Percentiles rank a stretch among this genome's conserved stretches.
Conservation (phyloP, 2,113 vertebrate species). For the Meriones unguiculatus region DNA sequence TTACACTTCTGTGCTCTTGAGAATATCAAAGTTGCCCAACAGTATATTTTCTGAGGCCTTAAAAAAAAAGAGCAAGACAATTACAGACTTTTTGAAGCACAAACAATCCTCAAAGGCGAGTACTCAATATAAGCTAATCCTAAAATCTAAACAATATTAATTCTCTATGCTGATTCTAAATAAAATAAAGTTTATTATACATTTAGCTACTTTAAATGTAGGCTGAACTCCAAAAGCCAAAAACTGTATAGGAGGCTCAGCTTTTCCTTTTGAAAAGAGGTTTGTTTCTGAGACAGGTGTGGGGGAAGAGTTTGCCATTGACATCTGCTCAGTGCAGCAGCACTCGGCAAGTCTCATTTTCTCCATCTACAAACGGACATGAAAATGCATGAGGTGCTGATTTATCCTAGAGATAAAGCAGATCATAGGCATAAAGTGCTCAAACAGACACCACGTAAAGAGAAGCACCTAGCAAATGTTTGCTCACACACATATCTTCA, state of each 20-base stretch:
- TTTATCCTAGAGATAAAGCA: not conserved
- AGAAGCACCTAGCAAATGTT: not conserved
- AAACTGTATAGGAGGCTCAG: not conserved
- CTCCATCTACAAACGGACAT: not conserved
- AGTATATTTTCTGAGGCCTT: slow-evolving; percentile 37
- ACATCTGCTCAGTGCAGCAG: not conserved
- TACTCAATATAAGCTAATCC: slow-evolving; percentile 37
- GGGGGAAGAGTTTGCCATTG: too few relatives aligned
- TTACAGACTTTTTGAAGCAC: slow-evolving; percentile 8
- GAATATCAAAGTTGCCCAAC: slow-evolving; percentile 62
- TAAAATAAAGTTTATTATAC: slow-evolving; percentile 55
- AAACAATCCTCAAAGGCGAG: slow-evolving; percentile 26
- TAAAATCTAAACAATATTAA: slow-evolving; percentile 57
- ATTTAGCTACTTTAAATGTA: slow-evolving; percentile 37
- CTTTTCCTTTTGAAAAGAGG: not conserved
- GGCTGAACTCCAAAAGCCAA: slow-evolving; percentile 4
- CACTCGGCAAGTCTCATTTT: not conserved
- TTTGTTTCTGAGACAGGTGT: not conserved
- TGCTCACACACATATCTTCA: not conserved
- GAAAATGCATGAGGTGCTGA: not conserved
- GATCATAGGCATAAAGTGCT: not conserved
- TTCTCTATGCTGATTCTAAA: not conserved
- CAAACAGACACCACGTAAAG: not conserved
- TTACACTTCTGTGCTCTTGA: slow-evolving; percentile 72
- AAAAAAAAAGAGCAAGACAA: slow-evolving; percentile 21